phyloP scores from a whole-genome alignment of 1,140 invertebrate genomes.

The Ceratosolen fusciceps region DNA sequence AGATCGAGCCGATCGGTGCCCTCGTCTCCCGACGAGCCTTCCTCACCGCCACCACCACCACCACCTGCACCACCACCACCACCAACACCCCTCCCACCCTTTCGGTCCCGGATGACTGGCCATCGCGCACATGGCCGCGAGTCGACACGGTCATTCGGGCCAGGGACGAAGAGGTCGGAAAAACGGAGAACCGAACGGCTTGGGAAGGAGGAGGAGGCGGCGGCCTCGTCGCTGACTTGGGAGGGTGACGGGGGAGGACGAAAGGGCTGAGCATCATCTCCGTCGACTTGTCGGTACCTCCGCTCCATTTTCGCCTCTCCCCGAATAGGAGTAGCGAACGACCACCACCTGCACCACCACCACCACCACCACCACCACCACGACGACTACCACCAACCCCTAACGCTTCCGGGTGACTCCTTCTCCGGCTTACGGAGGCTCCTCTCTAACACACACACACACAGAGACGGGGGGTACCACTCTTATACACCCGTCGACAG shows the following conservation, averaged over 20 bases:
- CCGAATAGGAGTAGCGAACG: slow-evolving; percentile 27
- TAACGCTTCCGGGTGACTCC: slow-evolving; percentile 26
- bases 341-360: background rate
- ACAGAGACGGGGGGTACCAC: slow-evolving; percentile 12
- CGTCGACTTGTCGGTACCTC: slow-evolving; percentile 31
- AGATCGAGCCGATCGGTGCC: too few relatives aligned
- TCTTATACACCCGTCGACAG: slow-evolving; percentile 13
- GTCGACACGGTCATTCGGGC: slow-evolving; percentile 14
- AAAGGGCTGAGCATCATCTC: slow-evolving; percentile 27
- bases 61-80: too few relatives aligned
- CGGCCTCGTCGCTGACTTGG: background rate
- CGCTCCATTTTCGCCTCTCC: slow-evolving; percentile 54
- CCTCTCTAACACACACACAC: too few relatives aligned
- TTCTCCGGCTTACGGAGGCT: slow-evolving; percentile 23
- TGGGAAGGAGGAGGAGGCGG: background rate
- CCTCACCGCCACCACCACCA: too few relatives aligned
- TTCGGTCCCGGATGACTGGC: slow-evolving; percentile 49
- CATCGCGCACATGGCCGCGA: background rate
- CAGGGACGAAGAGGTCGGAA: slow-evolving; percentile 6
- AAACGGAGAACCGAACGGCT: slow-evolving; percentile 34
- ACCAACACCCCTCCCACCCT: too few relatives aligned
- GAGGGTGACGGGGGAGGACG: background rate
- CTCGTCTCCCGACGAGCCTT: too few relatives aligned
- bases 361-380: slow-evolving; percentile 38
- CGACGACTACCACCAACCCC: too few relatives aligned